These are phyloP conservation scores for Oenanthe melanoleuca DNA, from an alignment of 2,113 vertebrate species.

Conservation along the genomic window DNA sequence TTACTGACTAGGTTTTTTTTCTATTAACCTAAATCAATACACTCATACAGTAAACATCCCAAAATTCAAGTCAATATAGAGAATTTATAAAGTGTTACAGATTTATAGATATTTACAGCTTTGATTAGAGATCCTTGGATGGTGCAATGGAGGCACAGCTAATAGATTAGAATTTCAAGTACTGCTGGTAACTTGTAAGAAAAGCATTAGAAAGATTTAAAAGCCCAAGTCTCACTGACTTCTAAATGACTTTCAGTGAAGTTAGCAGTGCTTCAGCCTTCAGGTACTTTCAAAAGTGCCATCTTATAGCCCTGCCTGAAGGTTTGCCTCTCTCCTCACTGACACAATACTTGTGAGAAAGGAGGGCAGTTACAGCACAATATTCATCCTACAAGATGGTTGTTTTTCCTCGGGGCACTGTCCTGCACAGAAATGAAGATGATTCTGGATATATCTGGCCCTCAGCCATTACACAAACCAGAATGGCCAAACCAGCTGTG, in stretches of 20 bases:
- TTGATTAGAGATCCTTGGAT: constrained; percentile 33
- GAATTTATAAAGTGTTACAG: constrained; percentile 48
- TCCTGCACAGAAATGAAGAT: neutral
- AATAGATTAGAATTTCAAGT: constrained; percentile 35
- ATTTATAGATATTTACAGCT: constrained; percentile 54
- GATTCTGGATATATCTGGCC: neutral
- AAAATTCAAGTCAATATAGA: constrained; percentile 47
- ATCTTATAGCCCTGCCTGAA: neutral
- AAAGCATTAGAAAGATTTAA: constrained; percentile 16
- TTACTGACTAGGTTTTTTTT: constrained; percentile 35
- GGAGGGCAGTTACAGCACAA: neutral
- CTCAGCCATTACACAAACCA: neutral
- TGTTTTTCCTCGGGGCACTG: neutral
- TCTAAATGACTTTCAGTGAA: constrained; percentile 39
- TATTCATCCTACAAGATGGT: neutral
- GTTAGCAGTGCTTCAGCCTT: neutral
- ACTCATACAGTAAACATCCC: constrained; percentile 33
- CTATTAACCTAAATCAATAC: constrained; percentile 55
- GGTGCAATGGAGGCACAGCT: neutral
- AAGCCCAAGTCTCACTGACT: neutral
- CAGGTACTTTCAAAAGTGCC: neutral
- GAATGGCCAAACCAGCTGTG: neutral
- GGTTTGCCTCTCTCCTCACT: fast-evolving
- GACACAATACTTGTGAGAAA: neutral
- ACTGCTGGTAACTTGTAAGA: constrained; percentile 16